Evolutionary conservation across 2,113 vertebrate genomes (phyloP), one percentile per base, ranked within the genome.

Genomic region (Neogale vison): DNA sequence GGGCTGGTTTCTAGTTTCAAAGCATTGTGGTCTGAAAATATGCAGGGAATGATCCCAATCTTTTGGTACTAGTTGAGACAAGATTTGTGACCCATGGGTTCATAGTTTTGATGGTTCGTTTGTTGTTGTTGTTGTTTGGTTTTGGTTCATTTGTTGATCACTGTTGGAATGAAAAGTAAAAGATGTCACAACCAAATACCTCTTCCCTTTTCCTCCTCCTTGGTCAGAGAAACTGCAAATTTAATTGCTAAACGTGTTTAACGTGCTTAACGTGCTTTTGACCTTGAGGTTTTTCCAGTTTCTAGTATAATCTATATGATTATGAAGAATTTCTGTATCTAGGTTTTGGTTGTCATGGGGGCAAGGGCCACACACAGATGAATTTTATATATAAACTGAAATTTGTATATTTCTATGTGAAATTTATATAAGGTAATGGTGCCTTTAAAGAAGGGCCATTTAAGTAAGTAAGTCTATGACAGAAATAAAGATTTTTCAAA

Each of bases 311-410:
- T 90, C 83, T 88, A 17, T 4, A 9, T 45, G 72, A 92, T 95
- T 93, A 42, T 14, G 83, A 96, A 72, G 74, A 89, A 47, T 93
- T 89, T 96, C 81, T 92, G 50, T 80, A 47, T 90, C 80, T 84
- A 67, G 29, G 6, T 61, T 93, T 76, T 94, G 74, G 63, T 95
- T 90, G 94, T 80, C 94, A 52, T 61, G 90, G 95, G 91, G 90
- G n/a, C 69, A 96, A 95, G 34, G 34, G 74, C 72, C 42, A 84
- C 88, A 93, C 83, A 92, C 67, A 83, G 86, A 42, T 77, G 31
- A 71, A 42, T 77, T 86, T n/a, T 57, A 17, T 47, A 47, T 77
- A 31, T 47, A 77, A 76, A 77, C 26, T 77, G 45, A 42, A 31
- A 47, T 10, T 29, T 47, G 24, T 31, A 47, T 31, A 18, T 77